phyloP scores from a whole-genome alignment of 1,140 invertebrate species.

The Neoseiulus cucumeris region DNA sequence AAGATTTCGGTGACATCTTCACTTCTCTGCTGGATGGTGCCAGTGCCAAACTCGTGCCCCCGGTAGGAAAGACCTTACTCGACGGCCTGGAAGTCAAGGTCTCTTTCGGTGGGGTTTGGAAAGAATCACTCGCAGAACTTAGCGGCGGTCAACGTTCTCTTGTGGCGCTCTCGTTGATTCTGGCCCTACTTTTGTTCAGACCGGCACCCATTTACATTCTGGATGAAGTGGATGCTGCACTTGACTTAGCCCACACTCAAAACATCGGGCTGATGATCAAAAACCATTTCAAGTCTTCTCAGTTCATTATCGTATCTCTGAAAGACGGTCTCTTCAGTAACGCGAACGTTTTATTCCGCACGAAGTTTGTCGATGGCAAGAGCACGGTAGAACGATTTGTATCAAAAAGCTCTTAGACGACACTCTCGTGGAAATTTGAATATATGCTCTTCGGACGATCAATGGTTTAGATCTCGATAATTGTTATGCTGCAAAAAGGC shows the following conservation, averaged over 20 bases:
- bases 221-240: slow-evolving; percentile 94
- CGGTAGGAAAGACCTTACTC: slow-evolving; percentile 45
- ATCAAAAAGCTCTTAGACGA: not conserved
- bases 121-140: slow-evolving; percentile 82
- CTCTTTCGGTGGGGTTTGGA: slow-evolving; percentile 81
- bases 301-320: slow-evolving; percentile 95
- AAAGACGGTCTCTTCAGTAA: slow-evolving; percentile 99
- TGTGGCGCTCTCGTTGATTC: slow-evolving; percentile 82
- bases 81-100: slow-evolving; percentile 73
- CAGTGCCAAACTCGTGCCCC: slow-evolving; percentile 57
- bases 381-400: slow-evolving; percentile 53
- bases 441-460: too few relatives aligned
- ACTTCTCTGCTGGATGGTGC: slow-evolving; percentile 70
- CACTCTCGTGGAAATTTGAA: too few relatives aligned
- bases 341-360: slow-evolving; percentile 91
- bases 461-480: too few relatives aligned
- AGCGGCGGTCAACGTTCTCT: slow-evolving; percentile 91
- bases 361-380: slow-evolving; percentile 84
- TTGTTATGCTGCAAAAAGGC: too few relatives aligned
- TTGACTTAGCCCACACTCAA: slow-evolving; percentile 94
- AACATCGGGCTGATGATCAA: slow-evolving; percentile 94
- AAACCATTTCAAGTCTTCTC: slow-evolving; percentile 78
- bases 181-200: slow-evolving; percentile 89
- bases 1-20: slow-evolving; percentile 92
- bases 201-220: slow-evolving; percentile 96